Base-by-base conservation (phyloP, 2,113 vertebrate genomes). In the Riparia riparia region DNA sequence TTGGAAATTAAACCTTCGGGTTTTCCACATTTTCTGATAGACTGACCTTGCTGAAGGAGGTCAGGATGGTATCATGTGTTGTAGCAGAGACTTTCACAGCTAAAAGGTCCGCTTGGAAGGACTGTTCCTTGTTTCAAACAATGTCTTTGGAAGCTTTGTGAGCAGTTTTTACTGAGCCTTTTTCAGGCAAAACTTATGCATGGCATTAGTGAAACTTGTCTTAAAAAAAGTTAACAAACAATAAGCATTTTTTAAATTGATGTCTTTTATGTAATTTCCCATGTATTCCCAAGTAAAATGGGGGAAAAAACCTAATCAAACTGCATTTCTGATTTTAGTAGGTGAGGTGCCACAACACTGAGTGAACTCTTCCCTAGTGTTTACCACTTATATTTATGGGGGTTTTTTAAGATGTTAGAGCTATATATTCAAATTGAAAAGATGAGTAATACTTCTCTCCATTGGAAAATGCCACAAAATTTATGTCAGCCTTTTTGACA, bases 211-310 rank as follows among this genome's bases (percentile, higher is more conserved):
- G 65, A 90, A 66, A 22, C 22, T 47, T 5, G 18, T 1, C 16
- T 61, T 82, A 65, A 6, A 28, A 34, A 17, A 84, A 18, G 4
- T 39, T 79, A 65, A 63, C 19, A 69, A 79, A 41, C 3, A 4
- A 19, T 28, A n/a, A 17, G 6, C 1, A 2, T 24, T 21, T 7
- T 49, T 80, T 37, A 20, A 19, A 1, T 1, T 4, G 14, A 12
- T 81, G 7, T 47, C 9, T 74, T 86, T 76, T 56, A 13, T 51
- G 50, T 64, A 15, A 39, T 60, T 53, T 91, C 32, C 24, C 12
- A 28, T 61, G 17, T 7, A 10, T 8, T 86, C 17, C 4, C 34
- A 57, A 45, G 17, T 56, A 60, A 77, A 85, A 61, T 28, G 8
- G 41, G 28, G 8, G 29, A 7, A 32, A 66, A 28, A 37, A 37